phyloP scores from a whole-genome alignment of 2,113 vertebrate genomes.

The Dicentrarchus labrax region DNA sequence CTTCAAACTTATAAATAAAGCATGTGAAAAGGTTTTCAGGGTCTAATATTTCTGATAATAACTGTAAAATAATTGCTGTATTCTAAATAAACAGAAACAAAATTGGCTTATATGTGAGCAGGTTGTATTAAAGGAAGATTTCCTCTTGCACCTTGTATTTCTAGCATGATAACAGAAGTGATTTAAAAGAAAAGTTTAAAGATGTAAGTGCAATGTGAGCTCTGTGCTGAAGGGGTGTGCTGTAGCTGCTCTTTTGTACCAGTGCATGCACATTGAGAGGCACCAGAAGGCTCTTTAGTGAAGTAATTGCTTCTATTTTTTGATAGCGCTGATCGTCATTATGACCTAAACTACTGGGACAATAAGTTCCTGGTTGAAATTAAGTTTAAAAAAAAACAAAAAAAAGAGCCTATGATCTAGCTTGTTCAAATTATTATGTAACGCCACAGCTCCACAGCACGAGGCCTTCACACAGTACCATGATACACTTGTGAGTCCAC shows the following conservation, averaged over 20 bases:
- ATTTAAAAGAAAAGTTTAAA: no score
- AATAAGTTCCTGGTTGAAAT: background rate
- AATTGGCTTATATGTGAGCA: no score
- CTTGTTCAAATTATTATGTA: constrained; percentile 32
- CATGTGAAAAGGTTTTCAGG: no score
- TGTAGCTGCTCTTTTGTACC: background rate
- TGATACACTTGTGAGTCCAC: background rate
- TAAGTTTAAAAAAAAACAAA: no score
- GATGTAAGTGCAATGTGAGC: no score
- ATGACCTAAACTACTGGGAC: background rate
- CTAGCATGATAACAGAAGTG: no score
- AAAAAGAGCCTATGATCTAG: background rate
- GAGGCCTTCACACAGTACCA: constrained; percentile 65
- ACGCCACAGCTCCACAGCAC: constrained; percentile 53
- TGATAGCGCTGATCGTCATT: background rate
- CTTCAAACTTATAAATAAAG: no score
- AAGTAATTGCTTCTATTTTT: constrained; percentile 7
- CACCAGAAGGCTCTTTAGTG: background rate
- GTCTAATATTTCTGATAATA: no score
- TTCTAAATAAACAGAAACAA: no score
- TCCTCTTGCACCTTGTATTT: no score
- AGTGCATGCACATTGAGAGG: background rate
- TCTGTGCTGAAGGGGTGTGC: constrained; percentile 6
- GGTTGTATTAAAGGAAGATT: no score
- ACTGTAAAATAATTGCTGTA: no score